Percentiles rank a stretch among this genome's conserved stretches.
phyloP scores from a whole-genome alignment of 2,888 invertebrate species.

The Panopea generosa region DNA sequence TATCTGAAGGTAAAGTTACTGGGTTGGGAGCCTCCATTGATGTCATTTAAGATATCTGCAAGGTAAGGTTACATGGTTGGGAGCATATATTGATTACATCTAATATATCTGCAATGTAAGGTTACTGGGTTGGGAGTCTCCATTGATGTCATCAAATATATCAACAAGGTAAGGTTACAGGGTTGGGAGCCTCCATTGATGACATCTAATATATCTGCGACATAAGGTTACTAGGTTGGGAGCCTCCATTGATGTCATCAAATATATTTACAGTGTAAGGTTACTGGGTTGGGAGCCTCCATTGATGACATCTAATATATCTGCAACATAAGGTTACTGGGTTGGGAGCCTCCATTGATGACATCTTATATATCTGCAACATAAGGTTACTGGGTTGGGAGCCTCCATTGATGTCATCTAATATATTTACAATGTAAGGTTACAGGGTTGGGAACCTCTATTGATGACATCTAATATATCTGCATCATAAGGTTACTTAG shows the following conservation, averaged over 20 bases:
- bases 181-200: too few species aligned
- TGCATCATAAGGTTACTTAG: slow-evolving; percentile 83
- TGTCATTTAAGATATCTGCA: slow-evolving; percentile 81
- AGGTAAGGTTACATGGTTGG: too few species aligned
- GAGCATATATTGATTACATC: too few species aligned
- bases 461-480: slow-evolving; percentile 86
- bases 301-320: slow-evolving; percentile 86
- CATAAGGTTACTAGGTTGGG: slow-evolving; percentile 89
- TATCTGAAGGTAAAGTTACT: slow-evolving; percentile 83
- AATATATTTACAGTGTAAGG: slow-evolving; percentile 82
- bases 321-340: slow-evolving; percentile 80
- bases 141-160: slow-evolving; percentile 87
- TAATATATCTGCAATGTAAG: too few species aligned
- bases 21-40: slow-evolving; percentile 95
- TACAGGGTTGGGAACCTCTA: slow-evolving; percentile 94
- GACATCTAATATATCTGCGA: too few species aligned
- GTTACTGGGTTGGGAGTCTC: slow-evolving; percentile 92
- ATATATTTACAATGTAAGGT: too few species aligned
- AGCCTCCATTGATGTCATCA: slow-evolving; percentile 91
- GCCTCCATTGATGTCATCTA: too few species aligned
- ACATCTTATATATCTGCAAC: slow-evolving; percentile 81
- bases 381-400: too few species aligned
- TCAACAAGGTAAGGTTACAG: slow-evolving; percentile 81
- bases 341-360: slow-evolving; percentile 96
- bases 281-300: slow-evolving; percentile 93